Conservation (phyloP, 2,797 vertebrate genomes). For the Chlorospingus semifuscus region DNA sequence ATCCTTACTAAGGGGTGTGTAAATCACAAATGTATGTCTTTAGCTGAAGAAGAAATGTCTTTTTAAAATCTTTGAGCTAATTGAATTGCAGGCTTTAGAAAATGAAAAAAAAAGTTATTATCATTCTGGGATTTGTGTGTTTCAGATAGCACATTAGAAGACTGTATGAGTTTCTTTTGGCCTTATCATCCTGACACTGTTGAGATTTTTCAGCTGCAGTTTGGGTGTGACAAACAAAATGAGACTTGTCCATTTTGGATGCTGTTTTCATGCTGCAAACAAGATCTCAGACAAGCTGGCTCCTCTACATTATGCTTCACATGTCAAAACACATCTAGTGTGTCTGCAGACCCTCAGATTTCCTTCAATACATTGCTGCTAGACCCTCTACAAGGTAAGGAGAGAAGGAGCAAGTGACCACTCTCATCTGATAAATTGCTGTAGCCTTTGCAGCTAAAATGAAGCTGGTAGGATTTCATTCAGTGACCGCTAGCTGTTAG, state of each 20-base stretch:
- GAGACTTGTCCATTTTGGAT: background rate
- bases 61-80: slow-evolving; percentile 16
- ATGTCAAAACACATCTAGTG: background rate
- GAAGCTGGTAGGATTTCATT: background rate
- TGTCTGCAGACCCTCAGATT: background rate
- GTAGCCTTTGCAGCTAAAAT: background rate
- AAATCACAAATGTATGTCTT: background rate
- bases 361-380: background rate
- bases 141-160: background rate
- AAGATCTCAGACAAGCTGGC: background rate
- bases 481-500: background rate
- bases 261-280: background rate
- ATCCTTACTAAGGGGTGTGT: background rate
- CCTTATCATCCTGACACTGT: background rate
- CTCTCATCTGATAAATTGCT: background rate
- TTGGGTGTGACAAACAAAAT: background rate
- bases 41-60: background rate
- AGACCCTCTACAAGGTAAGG: background rate
- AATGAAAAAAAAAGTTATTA: background rate
- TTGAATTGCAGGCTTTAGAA: background rate
- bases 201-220: background rate
- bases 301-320: background rate
- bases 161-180: background rate
- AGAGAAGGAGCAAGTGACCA: background rate
- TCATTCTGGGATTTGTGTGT: background rate